Base-by-base conservation (phyloP, 1,140 invertebrate genomes). In the Cephus cinctus region DNA sequence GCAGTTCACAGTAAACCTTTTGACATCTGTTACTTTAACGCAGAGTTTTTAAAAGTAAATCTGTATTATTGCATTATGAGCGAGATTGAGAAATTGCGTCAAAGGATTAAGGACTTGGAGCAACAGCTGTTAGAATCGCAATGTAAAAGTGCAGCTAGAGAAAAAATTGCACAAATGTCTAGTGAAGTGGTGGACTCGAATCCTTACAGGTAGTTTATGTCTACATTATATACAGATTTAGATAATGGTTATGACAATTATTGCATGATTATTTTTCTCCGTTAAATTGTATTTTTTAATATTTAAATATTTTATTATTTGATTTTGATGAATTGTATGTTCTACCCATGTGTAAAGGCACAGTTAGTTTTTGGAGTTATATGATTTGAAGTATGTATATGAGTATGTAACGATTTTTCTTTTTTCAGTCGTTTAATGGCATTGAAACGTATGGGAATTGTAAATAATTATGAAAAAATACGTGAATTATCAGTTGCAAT, bases 361-460 rank as follows among this genome's bases (percentile, higher is more conserved):
- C n/a, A n/a, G n/a, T n/a, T n/a, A n/a, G n/a, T n/a, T n/a, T n/a
- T n/a, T n/a, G n/a, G n/a, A n/a, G n/a, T n/a, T n/a, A n/a, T n/a
- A n/a, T n/a, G n/a, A n/a, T n/a, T n/a, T n/a, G n/a, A n/a, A n/a
- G n/a, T n/a, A n/a, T n/a, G n/a, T n/a, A n/a, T n/a, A n/a, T n/a
- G n/a, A n/a, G n/a, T n/a, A n/a, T n/a, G n/a, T n/a, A n/a, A n/a
- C n/a, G n/a, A 50, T 21, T 54, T 50, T 56, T 34, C 23, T 47
- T 43, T 42, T 78, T 81, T 30, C 59, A 96, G 96, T 81, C 94
- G 98, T 19, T 77, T 99, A 2, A 98, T 99, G 96, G 97, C 96
- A 1, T 76, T 99, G 35, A 96, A 99, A 71, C 78, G 94, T 57
- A 99, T 99, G 98, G 97, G 97, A 31, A 98, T 99, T 61, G 97